Percentiles rank a stretch among this genome's conserved stretches.
These are phyloP conservation scores for Bradypodion ventrale DNA, from an alignment of 2,797 vertebrate species.

Conservation along the genomic window DNA sequence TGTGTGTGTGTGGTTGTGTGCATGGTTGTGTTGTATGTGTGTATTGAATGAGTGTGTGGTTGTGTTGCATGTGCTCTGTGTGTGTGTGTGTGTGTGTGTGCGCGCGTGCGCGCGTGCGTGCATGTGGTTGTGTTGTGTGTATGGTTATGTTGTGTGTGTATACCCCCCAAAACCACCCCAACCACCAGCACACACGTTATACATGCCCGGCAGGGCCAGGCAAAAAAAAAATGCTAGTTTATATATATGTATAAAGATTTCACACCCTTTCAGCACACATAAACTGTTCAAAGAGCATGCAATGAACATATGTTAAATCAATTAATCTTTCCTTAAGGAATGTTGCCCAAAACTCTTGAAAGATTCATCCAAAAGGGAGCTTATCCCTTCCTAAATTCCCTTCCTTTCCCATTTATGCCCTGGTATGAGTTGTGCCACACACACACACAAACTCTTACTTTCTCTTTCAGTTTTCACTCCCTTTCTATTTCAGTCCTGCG, in stretches of 20 bases:
- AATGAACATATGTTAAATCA: neutral
- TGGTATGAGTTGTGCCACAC: slow-evolving; percentile 32
- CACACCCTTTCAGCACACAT: neutral
- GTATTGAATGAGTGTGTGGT: no score
- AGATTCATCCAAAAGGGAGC: neutral
- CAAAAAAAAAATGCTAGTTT: neutral
- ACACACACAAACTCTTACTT: neutral
- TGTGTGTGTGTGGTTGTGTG: no score
- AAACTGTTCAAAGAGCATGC: neutral
- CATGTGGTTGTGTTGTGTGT: no score
- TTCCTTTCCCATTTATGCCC: neutral
- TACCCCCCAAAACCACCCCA: no score
- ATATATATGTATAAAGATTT: neutral
- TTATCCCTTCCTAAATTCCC: neutral
- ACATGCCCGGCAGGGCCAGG: no score
- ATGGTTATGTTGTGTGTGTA: no score
- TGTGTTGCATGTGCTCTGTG: no score
- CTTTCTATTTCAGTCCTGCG: slow-evolving; percentile 45
- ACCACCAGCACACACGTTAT: no score
- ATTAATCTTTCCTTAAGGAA: neutral
- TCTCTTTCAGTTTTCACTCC: neutral
- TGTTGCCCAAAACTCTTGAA: neutral
- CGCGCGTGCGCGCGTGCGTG: no score
- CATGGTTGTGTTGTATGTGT: no score
- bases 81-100: no score